phyloP scores from a whole-genome alignment of 2,888 invertebrate genomes.

The Hirtodrosophila trivittata region DNA sequence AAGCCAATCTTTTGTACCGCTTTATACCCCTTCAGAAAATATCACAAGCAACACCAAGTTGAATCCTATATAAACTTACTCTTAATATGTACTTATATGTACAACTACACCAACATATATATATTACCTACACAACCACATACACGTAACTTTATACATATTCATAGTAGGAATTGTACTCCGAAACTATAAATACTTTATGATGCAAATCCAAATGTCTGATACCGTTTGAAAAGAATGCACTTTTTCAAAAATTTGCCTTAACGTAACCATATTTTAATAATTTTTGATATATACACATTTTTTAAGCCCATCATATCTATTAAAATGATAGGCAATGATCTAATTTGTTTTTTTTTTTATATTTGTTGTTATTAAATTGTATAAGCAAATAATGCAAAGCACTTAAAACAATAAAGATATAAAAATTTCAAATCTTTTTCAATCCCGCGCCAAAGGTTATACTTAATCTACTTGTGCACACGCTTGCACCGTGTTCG shows the following conservation, averaged over 20 bases:
- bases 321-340: conserved; percentile 52
- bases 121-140: neutral
- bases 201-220: conserved; percentile 85
- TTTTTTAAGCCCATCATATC: conserved; percentile 61
- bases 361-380: conserved; percentile 57
- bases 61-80: conserved; percentile 33
- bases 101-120: conserved; percentile 17
- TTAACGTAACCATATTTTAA: conserved; percentile 76
- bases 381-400: conserved; percentile 45
- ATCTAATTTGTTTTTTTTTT: conserved; percentile 45
- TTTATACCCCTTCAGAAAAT: no score
- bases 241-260: conserved; percentile 81
- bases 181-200: conserved; percentile 56
- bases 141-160: conserved; percentile 12
- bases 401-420: conserved; percentile 35
- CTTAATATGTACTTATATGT: conserved; percentile 24
- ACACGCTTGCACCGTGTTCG: no score
- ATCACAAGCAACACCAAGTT: conserved; percentile 38
- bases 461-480: no score
- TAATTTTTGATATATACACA: conserved; percentile 74
- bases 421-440: neutral
- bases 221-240: conserved; percentile 85
- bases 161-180: conserved; percentile 35
- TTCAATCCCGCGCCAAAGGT: conserved; percentile 32
- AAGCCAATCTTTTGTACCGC: conserved; percentile 20